These are phyloP conservation scores for Zapornia atra DNA, from an alignment of 2,113 vertebrate genomes.

Conservation along the genomic window DNA sequence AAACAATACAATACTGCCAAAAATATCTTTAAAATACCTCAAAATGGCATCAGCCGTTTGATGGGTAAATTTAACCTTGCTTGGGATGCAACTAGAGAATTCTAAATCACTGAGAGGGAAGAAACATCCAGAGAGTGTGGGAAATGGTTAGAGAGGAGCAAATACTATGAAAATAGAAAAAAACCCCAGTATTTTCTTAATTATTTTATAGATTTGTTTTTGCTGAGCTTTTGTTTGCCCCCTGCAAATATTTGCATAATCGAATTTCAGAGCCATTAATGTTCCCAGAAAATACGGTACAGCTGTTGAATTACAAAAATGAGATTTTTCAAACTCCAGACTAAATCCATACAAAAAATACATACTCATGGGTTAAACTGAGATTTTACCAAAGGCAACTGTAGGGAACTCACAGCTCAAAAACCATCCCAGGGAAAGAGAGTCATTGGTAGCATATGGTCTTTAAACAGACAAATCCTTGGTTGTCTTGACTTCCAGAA, in stretches of 20 bases:
- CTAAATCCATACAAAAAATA: not conserved
- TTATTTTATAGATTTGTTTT: slow-evolving; percentile 37
- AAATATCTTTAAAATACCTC: not conserved
- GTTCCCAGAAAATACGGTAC: slow-evolving; percentile 28
- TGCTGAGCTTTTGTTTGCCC: not conserved
- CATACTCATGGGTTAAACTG: not conserved
- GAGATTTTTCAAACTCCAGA: not conserved
- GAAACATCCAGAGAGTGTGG: not conserved
- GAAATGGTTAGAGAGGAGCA: not conserved
- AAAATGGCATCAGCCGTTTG: not conserved
- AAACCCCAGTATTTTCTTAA: not conserved
- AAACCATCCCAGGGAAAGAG: not conserved
- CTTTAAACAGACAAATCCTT: not conserved
- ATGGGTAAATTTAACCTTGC: not conserved
- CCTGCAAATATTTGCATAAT: slow-evolving; percentile 39
- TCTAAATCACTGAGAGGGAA: not conserved
- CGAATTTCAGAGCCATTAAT: not conserved
- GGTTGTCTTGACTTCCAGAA: not conserved
- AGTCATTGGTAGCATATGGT: not conserved
- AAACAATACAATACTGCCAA: not conserved
- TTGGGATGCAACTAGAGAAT: not conserved
- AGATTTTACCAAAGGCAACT: not conserved
- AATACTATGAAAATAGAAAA: not conserved
- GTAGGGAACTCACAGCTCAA: not conserved
- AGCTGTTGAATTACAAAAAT: slow-evolving; percentile 21